Percentiles rank a stretch among this genome's conserved stretches.
These are phyloP conservation scores for Malurus cyaneus DNA, from an alignment of 2,113 vertebrate genomes.

Conservation along the genomic window DNA sequence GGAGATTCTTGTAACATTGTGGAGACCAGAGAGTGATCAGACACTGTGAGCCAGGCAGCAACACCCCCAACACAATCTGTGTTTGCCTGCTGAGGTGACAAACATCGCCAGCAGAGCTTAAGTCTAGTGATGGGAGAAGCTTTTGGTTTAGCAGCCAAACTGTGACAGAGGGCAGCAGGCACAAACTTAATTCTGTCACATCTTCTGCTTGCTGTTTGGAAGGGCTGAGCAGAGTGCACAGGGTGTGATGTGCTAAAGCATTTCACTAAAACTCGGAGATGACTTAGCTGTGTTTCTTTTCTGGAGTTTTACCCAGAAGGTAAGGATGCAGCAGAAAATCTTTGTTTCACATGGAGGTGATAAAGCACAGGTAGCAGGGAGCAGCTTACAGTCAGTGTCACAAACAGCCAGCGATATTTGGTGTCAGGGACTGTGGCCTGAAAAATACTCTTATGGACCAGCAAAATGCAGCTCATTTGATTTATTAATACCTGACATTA, in stretches of 20 bases:
- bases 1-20: background rate
- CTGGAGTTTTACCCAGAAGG: background rate
- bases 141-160: constrained; percentile 6
- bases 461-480: background rate
- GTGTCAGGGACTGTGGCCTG: background rate
- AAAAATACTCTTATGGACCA: background rate
- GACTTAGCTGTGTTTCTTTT: background rate
- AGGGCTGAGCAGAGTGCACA: background rate
- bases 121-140: background rate
- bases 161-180: background rate
- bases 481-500: background rate
- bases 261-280: background rate
- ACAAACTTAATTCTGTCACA: background rate
- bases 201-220: background rate
- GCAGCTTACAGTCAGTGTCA: background rate
- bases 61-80: background rate
- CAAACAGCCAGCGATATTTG: background rate
- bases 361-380: background rate
- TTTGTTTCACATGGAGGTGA: background rate
- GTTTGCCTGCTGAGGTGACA: background rate
- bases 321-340: background rate
- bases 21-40: background rate
- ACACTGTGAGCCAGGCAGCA: background rate
- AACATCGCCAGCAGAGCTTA: background rate
- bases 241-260: background rate